Evolutionary conservation across 2,797 vertebrate genomes (phyloP).

Genomic region (Microctenopoma steveboyesi): DNA sequence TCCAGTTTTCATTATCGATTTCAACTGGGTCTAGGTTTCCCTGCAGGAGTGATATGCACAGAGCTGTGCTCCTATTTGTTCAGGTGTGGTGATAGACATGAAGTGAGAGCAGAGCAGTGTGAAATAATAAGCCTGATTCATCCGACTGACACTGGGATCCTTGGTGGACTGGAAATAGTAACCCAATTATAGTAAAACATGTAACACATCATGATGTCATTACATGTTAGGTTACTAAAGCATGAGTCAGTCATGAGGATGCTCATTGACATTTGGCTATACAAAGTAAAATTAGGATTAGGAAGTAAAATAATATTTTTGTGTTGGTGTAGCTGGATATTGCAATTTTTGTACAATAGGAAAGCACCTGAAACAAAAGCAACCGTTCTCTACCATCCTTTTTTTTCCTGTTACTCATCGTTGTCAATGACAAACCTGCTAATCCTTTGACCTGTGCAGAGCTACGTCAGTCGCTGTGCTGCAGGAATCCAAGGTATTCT

Average conservation of each 20-base stretch:
- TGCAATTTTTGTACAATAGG: not conserved
- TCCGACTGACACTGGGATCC: constrained; percentile 57
- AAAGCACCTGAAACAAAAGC: constrained; percentile 44
- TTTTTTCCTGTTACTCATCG: constrained; percentile 57
- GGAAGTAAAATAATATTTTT: not conserved
- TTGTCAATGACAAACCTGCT: constrained; percentile 57
- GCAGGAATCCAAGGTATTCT: constrained; percentile 74
- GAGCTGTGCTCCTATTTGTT: constrained; percentile 60
- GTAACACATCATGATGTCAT: constrained; percentile 48
- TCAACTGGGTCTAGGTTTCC: constrained; percentile 39
- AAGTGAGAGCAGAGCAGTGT: constrained; percentile 48
- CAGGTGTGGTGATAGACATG: constrained; percentile 66
- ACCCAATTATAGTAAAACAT: constrained; percentile 62
- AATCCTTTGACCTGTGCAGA: constrained; percentile 66
- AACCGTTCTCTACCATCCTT: constrained; percentile 29
- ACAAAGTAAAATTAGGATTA: constrained; percentile 25
- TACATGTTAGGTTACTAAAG: constrained; percentile 42
- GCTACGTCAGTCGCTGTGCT: constrained; percentile 61
- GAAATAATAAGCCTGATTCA: constrained; percentile 63
- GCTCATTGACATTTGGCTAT: constrained; percentile 36
- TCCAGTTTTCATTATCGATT: constrained; percentile 23
- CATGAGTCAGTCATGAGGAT: constrained; percentile 34
- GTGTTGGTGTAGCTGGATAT: too few species aligned
- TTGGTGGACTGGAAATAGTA: constrained; percentile 48
- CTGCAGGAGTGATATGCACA: constrained; percentile 41